These are phyloP conservation scores for Notarius lentiginosus DNA, from an alignment of 2,113 vertebrate genomes.

Conservation along the genomic window DNA sequence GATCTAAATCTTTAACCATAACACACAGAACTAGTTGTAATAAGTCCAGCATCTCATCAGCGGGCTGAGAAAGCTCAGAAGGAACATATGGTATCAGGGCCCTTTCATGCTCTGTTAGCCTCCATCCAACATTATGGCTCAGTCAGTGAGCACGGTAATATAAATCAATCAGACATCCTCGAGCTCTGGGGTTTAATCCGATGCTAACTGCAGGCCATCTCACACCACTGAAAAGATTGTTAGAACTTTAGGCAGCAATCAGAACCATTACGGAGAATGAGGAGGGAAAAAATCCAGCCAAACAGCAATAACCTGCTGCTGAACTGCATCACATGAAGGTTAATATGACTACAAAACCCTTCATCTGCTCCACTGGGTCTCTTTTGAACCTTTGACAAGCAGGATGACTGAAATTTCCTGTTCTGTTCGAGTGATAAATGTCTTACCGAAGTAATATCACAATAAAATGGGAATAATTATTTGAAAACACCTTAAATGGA, in stretches of 20 bases:
- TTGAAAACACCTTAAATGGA: neutral
- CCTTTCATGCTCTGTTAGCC: conserved; percentile 20
- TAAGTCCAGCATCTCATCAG: neutral
- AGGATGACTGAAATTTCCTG: neutral
- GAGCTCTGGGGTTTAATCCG: conserved; percentile 5
- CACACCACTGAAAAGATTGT: conserved; percentile 21
- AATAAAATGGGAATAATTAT: neutral
- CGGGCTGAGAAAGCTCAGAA: conserved; percentile 3
- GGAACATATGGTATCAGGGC: conserved; percentile 2
- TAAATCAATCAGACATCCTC: conserved; percentile 9
- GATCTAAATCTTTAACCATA: neutral
- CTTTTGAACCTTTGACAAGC: neutral
- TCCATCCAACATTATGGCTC: conserved; percentile 16
- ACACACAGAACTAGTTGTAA: neutral
- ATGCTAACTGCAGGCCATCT: conserved; percentile 6
- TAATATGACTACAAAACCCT: neutral
- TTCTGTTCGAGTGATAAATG: neutral
- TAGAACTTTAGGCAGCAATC: conserved; percentile 28
- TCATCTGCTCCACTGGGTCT: neutral
- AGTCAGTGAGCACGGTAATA: conserved; percentile 10
- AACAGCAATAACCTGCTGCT: conserved; percentile 15
- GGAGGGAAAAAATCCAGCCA: neutral
- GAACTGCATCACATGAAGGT: neutral
- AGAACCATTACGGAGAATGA: conserved; percentile 28
- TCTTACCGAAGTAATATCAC: neutral